Evolutionary conservation across 2,797 vertebrate genomes (phyloP), one percentile per base, ranked within the genome.

Genomic region (Lepus oiostolus): DNA sequence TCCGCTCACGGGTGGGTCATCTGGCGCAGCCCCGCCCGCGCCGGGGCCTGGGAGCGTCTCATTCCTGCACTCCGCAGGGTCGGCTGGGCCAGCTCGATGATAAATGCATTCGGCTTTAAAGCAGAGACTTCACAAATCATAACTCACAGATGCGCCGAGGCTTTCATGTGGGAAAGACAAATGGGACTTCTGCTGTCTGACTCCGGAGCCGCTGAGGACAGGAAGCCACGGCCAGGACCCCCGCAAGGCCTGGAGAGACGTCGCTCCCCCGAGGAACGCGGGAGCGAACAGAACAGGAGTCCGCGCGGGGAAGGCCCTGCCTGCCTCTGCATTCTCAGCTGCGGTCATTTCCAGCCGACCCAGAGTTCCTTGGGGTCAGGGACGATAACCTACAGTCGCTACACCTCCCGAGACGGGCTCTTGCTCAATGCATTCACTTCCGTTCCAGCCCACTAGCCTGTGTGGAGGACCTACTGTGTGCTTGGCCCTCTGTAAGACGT

Each of bases 81-180:
- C 96, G 97, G 97, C 98, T 97, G 96, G 91, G 95, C 97, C 97
- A 95, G 97, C 88, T 77, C 0, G 0, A 96, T 98, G 97, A 98
- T 98, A 98, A 98, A 98, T 97, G 98, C 62, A 68, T 96, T 97
- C 97, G 97, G 95, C 95, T 98, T 97, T 98, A 98, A 98, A 98
- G 98, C 95, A 98, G 98, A 98, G 97, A 97, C 94, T 98, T 98
- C 97, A 97, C 98, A 98, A 98, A 98, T 98, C 98, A 98, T 98
- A 98, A 98, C 97, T 98, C 97, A 98, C 98, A 98, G 98, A 98
- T 98, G 98, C 98, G 98, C 67, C 0, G 87, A 97, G 97, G 89
- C 98, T 98, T 98, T 98, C 98, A 98, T 98, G 98, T 98, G 98
- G 98, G 96, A 94, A 98, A 98, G 97, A 98, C 96, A 98, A 98